Evolutionary conservation across 2,888 invertebrate genomes (phyloP).

Genomic region (Drosophila mimetica): DNA sequence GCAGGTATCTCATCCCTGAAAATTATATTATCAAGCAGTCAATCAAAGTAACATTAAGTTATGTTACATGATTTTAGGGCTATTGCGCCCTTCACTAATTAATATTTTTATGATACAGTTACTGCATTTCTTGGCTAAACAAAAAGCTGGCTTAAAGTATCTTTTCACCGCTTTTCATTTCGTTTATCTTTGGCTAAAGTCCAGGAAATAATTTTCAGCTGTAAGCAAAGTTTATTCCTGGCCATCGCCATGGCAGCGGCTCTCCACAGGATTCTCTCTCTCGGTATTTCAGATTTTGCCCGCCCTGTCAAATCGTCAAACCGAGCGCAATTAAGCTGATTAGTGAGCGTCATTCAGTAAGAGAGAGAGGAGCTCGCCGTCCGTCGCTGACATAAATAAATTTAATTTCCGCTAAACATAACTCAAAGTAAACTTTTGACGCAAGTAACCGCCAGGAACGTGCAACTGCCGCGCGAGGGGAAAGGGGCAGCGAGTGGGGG

Average conservation of each 20-base stretch:
- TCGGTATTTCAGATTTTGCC: background rate
- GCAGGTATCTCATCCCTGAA: background rate
- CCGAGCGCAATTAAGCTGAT: slow-evolving; percentile 52
- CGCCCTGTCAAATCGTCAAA: slow-evolving; percentile 29
- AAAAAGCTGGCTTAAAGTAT: slow-evolving; percentile 5
- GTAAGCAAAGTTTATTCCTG: slow-evolving; percentile 20
- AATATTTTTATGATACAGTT: background rate
- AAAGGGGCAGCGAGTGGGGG: background rate
- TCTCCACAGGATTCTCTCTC: background rate
- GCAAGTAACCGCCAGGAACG: slow-evolving; percentile 37
- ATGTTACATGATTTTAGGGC: background rate
- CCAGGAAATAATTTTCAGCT: slow-evolving; percentile 5
- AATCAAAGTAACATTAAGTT: no score
- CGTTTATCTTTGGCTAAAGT: slow-evolving; percentile 1
- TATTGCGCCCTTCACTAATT: background rate
- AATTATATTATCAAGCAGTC: background rate
- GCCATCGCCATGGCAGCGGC: slow-evolving; percentile 11
- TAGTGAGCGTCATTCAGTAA: slow-evolving; percentile 45
- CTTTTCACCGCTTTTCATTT: background rate
- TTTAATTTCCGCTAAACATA: slow-evolving; percentile 56
- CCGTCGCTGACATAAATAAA: slow-evolving; percentile 39
- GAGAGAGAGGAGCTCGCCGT: slow-evolving; percentile 14
- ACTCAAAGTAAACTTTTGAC: slow-evolving; percentile 49
- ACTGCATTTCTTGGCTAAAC: slow-evolving; percentile 1
- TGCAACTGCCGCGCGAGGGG: slow-evolving; percentile 6